phyloP scores from a whole-genome alignment of 2,888 invertebrate genomes.

The Galerucella pusilla region DNA sequence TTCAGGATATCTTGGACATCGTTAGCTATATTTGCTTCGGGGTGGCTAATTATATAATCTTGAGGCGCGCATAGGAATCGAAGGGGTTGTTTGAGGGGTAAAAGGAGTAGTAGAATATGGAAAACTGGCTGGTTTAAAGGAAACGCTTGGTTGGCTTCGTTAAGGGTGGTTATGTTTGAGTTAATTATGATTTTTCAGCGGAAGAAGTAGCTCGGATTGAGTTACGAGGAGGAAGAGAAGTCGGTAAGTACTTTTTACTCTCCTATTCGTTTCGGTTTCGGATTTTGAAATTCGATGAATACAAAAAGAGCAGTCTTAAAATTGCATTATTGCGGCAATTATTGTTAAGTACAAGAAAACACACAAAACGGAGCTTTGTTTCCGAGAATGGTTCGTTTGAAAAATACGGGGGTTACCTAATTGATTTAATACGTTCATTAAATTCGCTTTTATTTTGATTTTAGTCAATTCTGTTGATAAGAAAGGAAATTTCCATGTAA shows the following conservation, averaged over 20 bases:
- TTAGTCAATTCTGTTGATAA: too few species aligned
- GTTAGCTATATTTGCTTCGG: slow-evolving; percentile 55
- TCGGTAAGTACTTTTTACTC: slow-evolving; percentile 30
- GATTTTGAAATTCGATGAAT: slow-evolving; percentile 20
- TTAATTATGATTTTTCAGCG: slow-evolving; percentile 52
- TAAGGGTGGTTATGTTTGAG: slow-evolving; percentile 55
- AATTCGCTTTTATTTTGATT: background rate
- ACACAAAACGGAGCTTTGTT: background rate
- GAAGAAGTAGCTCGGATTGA: slow-evolving; percentile 36
- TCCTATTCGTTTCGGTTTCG: slow-evolving; percentile 24
- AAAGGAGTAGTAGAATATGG: slow-evolving; percentile 53
- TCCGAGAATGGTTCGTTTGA: background rate
- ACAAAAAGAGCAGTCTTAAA: slow-evolving; percentile 27
- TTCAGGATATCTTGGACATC: background rate
- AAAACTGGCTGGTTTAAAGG: slow-evolving; percentile 55
- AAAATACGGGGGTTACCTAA: slow-evolving; percentile 1
- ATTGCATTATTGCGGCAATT: slow-evolving; percentile 33
- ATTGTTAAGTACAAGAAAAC: slow-evolving; percentile 11
- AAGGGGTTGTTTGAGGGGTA: slow-evolving; percentile 25
- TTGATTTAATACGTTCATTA: background rate
- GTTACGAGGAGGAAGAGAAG: slow-evolving; percentile 27
- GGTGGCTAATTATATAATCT: slow-evolving; percentile 61
- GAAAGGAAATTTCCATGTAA: too few species aligned
- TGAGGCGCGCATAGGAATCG: slow-evolving; percentile 50
- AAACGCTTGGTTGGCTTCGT: slow-evolving; percentile 55